Conservation (phyloP, 2,888 invertebrate genomes). For the Cantharis rustica region DNA sequence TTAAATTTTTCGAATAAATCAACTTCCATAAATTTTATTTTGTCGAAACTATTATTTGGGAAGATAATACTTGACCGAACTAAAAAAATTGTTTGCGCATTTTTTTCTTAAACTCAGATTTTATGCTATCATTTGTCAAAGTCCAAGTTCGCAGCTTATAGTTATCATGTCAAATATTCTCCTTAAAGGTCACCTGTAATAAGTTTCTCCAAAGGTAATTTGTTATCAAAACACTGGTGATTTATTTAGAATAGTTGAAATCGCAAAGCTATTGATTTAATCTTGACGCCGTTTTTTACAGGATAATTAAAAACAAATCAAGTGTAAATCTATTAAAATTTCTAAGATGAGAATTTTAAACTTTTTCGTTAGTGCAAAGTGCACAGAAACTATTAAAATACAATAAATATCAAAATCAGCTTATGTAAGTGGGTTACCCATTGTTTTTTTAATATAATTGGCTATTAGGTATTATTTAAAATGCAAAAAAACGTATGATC, state of each 20-base stretch:
- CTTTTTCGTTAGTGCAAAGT: neutral
- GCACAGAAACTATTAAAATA: neutral
- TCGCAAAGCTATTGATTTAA: no score
- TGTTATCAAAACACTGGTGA: neutral
- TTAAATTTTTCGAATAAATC: neutral
- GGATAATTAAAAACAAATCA: neutral
- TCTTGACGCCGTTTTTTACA: neutral
- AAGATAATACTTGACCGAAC: neutral
- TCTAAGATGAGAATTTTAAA: neutral
- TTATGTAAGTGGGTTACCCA: neutral
- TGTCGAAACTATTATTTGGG: neutral
- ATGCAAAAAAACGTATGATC: neutral
- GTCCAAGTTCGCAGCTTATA: neutral
- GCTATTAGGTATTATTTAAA: neutral
- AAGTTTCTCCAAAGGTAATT: neutral
- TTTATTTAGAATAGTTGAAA: neutral
- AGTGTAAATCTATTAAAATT: neutral
- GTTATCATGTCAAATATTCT: neutral
- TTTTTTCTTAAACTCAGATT: neutral
- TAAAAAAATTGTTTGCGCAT: neutral
- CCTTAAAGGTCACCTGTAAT: neutral
- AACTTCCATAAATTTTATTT: neutral
- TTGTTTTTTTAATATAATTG: neutral
- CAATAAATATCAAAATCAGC: neutral
- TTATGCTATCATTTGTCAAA: neutral